phyloP scores from a whole-genome alignment of 2,797 vertebrate genomes.

The Ptychobarbus kaznakovi region DNA sequence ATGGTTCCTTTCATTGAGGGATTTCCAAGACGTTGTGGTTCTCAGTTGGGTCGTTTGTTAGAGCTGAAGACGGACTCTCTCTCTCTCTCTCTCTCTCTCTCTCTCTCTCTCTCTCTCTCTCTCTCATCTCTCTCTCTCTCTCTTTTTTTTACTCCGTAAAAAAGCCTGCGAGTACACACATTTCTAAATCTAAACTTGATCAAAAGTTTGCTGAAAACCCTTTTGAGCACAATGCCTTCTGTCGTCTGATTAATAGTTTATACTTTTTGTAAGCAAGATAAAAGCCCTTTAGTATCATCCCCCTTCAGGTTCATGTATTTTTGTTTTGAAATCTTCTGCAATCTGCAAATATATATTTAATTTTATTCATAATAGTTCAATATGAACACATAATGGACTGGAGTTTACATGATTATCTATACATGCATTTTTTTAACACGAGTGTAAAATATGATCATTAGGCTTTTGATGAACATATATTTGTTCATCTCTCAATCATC shows the following conservation, averaged over 20 bases:
- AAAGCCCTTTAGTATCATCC: neutral
- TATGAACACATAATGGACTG: too few relatives aligned
- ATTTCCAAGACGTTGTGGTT: constrained; percentile 16
- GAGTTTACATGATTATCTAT: too few relatives aligned
- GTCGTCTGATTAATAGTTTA: neutral
- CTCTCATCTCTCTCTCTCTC: neutral
- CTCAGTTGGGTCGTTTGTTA: constrained; percentile 21
- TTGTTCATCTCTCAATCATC: too few relatives aligned
- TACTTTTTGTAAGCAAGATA: neutral
- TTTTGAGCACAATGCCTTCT: neutral
- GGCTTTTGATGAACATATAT: too few relatives aligned
- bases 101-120: neutral
- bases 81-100: neutral
- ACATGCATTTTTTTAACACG: too few relatives aligned
- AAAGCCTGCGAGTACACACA: neutral
- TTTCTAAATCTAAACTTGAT: neutral
- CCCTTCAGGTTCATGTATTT: too few relatives aligned
- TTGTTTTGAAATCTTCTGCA: too few relatives aligned
- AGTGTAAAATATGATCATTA: too few relatives aligned
- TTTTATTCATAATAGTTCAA: too few relatives aligned
- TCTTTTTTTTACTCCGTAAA: neutral
- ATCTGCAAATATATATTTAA: too few relatives aligned
- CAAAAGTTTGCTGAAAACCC: neutral
- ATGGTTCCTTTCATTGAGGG: constrained; percentile 6
- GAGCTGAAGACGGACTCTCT: neutral